Conservation (phyloP, 1,140 invertebrate species). For the Drosophila eugracilis region DNA sequence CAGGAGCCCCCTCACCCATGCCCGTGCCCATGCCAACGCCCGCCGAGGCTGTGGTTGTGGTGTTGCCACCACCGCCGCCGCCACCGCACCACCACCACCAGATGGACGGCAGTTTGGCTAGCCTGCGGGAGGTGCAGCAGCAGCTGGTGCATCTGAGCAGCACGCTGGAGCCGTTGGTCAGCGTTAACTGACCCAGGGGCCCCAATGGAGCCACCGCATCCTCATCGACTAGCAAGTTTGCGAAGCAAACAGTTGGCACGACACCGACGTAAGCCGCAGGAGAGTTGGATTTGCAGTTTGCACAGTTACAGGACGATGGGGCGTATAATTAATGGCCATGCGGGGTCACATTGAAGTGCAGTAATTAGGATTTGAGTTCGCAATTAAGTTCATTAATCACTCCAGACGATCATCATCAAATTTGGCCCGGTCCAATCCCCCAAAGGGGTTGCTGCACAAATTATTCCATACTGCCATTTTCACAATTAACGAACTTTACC, state of each 20-base stretch:
- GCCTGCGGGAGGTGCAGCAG: constrained; percentile 71
- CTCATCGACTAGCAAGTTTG: constrained; percentile 47
- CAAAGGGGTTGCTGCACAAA: constrained; percentile 12
- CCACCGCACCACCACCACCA: constrained; percentile 54
- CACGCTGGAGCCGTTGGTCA: constrained; percentile 82
- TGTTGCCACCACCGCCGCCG: constrained; percentile 68
- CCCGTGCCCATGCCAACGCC: constrained; percentile 3
- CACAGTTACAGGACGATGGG: constrained; percentile 23
- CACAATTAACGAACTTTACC: constrained; percentile 47
- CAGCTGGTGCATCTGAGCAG: constrained; percentile 77
- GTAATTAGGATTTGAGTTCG: constrained; percentile 80
- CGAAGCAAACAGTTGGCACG: constrained; percentile 63
- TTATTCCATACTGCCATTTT: constrained; percentile 64
- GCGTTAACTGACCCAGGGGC: constrained; percentile 82
- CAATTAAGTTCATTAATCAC: constrained; percentile 77
- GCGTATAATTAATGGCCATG: constrained; percentile 76
- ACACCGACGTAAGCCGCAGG: constrained; percentile 66
- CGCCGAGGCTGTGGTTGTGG: constrained; percentile 76
- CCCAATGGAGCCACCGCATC: constrained; percentile 28
- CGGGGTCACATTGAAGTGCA: constrained; percentile 67
- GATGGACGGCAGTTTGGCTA: constrained; percentile 57
- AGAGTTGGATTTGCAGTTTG: constrained; percentile 20
- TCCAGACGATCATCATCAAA: constrained; percentile 16
- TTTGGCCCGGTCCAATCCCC: not conserved
- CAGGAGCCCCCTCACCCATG: constrained; percentile 71